Evolutionary conservation across 2,888 invertebrate genomes (phyloP).

Genomic region (Ormyrus nitidulus): DNA sequence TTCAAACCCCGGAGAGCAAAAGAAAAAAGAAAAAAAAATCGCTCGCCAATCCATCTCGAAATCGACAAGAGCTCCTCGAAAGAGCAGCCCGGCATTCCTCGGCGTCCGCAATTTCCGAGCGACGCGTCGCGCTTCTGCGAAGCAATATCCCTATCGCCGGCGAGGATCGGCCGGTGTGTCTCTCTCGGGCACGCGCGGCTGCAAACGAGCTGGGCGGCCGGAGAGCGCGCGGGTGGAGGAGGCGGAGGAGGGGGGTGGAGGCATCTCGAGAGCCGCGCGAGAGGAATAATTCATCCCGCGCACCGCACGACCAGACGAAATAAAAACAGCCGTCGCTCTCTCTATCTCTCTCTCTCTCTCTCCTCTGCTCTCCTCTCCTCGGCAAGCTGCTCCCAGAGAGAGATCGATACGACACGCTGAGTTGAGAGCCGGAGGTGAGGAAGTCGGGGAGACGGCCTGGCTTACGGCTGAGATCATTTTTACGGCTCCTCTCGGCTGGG

Average conservation of each 20-base stretch:
- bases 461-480: no score
- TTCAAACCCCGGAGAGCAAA: no score
- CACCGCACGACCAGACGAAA: no score
- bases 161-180: background rate
- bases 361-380: no score
- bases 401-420: background rate
- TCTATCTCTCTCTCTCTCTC: no score
- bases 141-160: conserved; percentile 20
- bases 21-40: no score
- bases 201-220: conserved; percentile 43
- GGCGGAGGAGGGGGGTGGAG: background rate
- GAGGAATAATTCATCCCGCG: conserved; percentile 59
- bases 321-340: no score
- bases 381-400: conserved; percentile 2
- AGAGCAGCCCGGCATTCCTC: background rate
- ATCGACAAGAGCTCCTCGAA: background rate
- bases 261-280: conserved; percentile 35
- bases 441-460: no score
- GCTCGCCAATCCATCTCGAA: no score
- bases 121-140: background rate
- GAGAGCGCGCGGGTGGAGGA: background rate
- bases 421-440: background rate
- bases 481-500: no score
- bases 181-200: background rate
- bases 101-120: background rate